Percentiles rank a stretch among this genome's conserved stretches.
Conservation (phyloP, 2,113 vertebrate species). For the Ctenodactylus gundi region DNA sequence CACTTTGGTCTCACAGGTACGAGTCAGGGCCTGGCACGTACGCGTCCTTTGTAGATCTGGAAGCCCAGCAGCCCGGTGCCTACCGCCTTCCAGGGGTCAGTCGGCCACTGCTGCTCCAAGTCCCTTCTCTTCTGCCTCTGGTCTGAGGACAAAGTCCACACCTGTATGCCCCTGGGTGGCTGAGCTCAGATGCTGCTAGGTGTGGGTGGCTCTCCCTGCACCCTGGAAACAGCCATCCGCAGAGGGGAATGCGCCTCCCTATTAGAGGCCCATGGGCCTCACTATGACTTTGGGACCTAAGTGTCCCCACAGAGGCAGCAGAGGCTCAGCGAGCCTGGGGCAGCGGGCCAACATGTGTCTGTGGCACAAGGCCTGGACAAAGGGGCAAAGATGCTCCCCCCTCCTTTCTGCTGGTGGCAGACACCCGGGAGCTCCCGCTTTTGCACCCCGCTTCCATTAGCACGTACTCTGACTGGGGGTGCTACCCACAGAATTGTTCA, state of each 20-base stretch:
- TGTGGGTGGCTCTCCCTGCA: fast-evolving
- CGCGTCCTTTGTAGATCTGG: fast-evolving
- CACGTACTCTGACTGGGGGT: too few relatives aligned
- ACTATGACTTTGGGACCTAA: fast-evolving
- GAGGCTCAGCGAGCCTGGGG: fast-evolving
- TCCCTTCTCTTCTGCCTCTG: fast-evolving
- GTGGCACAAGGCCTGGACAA: fast-evolving
- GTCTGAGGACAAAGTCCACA: fast-evolving
- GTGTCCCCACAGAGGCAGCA: fast-evolving
- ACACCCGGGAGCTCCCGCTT: fast-evolving
- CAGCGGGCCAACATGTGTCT: fast-evolving
- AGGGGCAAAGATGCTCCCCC: fast-evolving
- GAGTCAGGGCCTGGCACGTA: fast-evolving
- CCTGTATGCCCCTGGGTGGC: fast-evolving
- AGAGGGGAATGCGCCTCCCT: fast-evolving
- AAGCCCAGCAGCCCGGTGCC: too few relatives aligned
- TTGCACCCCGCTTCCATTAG: too few relatives aligned
- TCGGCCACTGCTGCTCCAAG: too few relatives aligned
- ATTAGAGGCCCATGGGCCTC: fast-evolving
- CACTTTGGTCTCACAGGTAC: fast-evolving
- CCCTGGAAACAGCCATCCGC: fast-evolving
- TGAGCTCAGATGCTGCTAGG: not conserved
- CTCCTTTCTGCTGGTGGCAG: fast-evolving
- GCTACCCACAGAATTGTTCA: too few relatives aligned
- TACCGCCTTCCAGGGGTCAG: too few relatives aligned